Base-by-base conservation (phyloP, 2,888 invertebrate species). In the Eupithecia vulgata region DNA sequence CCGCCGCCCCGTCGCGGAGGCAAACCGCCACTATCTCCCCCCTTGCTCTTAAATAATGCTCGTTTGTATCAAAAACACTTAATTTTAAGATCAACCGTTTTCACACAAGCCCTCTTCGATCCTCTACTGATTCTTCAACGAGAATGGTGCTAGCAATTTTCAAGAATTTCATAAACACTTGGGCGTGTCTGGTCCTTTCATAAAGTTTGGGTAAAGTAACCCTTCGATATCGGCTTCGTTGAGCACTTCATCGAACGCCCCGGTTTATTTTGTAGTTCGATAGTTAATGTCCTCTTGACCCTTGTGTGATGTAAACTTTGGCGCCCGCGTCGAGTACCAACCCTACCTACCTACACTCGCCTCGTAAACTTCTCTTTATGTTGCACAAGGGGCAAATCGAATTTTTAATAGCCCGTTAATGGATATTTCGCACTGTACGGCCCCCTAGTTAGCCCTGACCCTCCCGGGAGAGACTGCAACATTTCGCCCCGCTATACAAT, bases 21-120 rank as follows among this genome's bases (percentile, higher is more conserved):
- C 86, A 78, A 82, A 83, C 83, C 87, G 78, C 85, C 83, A 85
- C 85, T 84, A 83, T 86, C 87, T 76, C 84, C 82, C 83, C 83
- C 87, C 85, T 84, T 85, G 81, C 84, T 83, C 89, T 85, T 86
- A 90, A 90, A 90, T 90, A 90, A 88, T 85, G 89, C 88, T 87
- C 87, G 88, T 88, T 88, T 87, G 84, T 88, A 88, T 90, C 89
- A 89, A 90, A 91, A 91, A 86, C 88, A 88, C 89, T 91, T 79
- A 80, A 79, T 79, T 91, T 91, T 90, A 89, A 87, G 86, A 87
- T 82, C 86, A 85, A 85, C 88, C 86, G 81, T 86, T 87, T 84
- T 83, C 84, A 85, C 84, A 83, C 85, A 37, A 45, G 70, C 68
- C 84, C 85, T 84, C 84, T 85, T 85, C 86, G 87, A 88, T 52